These are phyloP conservation scores for Aporophyla nigra DNA, from an alignment of 2,888 invertebrate genomes.

Conservation along the genomic window DNA sequence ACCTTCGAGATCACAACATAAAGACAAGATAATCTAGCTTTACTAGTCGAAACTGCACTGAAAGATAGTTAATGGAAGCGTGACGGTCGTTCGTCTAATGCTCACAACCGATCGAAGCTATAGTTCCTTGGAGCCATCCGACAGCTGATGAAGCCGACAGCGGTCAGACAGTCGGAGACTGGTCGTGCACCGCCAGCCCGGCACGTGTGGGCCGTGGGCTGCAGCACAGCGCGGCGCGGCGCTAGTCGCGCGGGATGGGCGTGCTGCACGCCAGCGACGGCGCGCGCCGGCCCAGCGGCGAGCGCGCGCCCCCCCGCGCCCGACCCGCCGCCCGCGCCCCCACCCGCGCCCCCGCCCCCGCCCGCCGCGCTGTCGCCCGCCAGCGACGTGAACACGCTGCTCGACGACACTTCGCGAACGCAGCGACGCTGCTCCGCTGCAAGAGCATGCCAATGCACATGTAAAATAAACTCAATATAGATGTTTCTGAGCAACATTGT, in stretches of 20 bases:
- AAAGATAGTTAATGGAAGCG: conserved; percentile 16
- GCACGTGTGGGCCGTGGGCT: no score
- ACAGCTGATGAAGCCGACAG: no score
- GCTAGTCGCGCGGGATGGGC: conserved; percentile 83
- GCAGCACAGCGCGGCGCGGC: conserved; percentile 25
- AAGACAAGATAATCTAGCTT: conserved; percentile 37
- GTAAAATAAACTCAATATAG: not conserved
- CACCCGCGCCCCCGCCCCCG: conserved; percentile 35
- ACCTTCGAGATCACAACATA: conserved; percentile 43
- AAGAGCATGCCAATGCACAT: conserved; percentile 46
- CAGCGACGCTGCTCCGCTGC: conserved; percentile 88
- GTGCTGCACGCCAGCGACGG: conserved; percentile 85
- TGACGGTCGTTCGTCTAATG: not conserved
- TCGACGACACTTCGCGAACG: conserved; percentile 87
- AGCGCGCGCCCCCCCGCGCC: conserved; percentile 46
- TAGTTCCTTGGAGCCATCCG: no score
- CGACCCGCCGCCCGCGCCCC: conserved; percentile 37
- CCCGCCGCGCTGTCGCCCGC: conserved; percentile 67
- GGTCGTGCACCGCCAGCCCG: no score
- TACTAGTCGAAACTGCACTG: conserved; percentile 33
- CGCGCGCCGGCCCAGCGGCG: conserved; percentile 72
- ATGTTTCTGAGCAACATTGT: not conserved
- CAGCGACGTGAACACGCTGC: conserved; percentile 82
- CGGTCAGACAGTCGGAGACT: no score
- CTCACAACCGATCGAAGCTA: not conserved